Conservation (phyloP, 2,797 vertebrate genomes). For the Anguilla pacifica region DNA sequence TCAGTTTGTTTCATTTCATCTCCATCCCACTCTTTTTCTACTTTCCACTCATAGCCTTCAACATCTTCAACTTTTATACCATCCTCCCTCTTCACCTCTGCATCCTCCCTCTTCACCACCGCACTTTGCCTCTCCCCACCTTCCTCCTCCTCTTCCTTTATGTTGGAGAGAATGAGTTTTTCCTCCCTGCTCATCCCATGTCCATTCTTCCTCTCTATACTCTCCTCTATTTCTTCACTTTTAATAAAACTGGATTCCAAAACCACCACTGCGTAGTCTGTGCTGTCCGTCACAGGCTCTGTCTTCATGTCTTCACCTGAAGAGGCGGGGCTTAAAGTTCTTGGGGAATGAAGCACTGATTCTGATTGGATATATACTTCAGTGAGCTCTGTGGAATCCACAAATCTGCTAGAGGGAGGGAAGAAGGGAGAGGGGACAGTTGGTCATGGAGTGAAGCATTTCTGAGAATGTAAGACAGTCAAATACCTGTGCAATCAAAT, state of each 20-base stretch:
- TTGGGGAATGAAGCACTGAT: not conserved
- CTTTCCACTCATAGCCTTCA: not conserved
- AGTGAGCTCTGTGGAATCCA: not conserved
- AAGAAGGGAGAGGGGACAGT: not conserved
- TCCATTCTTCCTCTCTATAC: not conserved
- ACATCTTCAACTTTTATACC: not conserved
- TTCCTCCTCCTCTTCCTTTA: slow-evolving; percentile 17
- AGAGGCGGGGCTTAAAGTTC: not conserved
- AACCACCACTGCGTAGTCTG: not conserved
- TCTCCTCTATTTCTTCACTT: not conserved
- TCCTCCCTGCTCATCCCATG: not conserved
- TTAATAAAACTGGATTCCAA: not conserved
- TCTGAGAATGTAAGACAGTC: too few species aligned
- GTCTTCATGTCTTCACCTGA: not conserved
- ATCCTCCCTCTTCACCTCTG: not conserved
- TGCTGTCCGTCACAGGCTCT: not conserved
- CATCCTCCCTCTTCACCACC: not conserved
- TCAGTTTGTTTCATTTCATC: not conserved
- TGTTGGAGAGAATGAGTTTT: not conserved
- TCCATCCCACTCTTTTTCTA: not conserved
- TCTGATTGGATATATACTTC: not conserved
- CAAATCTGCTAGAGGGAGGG: not conserved
- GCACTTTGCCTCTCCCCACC: not conserved
- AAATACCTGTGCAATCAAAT: too few species aligned
- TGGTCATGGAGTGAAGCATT: not conserved